Evolutionary conservation across 2,113 vertebrate species (phyloP).

Genomic region (Garra rufa): DNA sequence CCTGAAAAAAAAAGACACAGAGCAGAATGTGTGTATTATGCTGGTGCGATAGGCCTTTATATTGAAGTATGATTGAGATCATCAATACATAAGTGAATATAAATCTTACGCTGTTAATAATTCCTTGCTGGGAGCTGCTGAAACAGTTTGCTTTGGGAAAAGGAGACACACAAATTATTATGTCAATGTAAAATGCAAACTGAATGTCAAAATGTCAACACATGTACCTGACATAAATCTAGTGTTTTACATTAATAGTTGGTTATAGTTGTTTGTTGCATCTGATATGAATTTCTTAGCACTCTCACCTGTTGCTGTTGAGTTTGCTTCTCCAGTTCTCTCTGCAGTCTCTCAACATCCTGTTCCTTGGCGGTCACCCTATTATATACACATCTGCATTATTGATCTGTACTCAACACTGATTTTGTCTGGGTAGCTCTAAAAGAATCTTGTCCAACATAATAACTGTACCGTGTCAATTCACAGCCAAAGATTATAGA

Average conservation of each 20-base stretch:
- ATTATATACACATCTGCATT: conserved; percentile 14
- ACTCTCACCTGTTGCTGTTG: conserved; percentile 80
- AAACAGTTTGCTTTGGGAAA: conserved; percentile 58
- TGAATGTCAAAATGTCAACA: neutral
- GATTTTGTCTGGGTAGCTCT: neutral
- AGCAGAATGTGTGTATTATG: neutral
- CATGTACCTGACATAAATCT: neutral
- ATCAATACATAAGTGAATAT: neutral
- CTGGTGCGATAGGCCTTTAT: neutral
- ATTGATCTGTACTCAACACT: neutral
- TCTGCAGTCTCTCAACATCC: conserved; percentile 81
- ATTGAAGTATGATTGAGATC: neutral
- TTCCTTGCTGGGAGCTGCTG: conserved; percentile 67
- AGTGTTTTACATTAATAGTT: neutral
- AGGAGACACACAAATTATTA: neutral
- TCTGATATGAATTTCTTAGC: neutral
- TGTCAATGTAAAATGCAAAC: neutral
- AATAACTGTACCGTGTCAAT: neutral
- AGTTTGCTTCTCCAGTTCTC: conserved; percentile 75
- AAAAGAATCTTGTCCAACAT: neutral
- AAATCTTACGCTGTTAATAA: conserved; percentile 71
- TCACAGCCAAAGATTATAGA: neutral
- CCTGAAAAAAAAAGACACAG: conserved; percentile 72
- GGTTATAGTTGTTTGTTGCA: neutral
- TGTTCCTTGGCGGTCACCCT: conserved; percentile 85